Conservation (phyloP, 1,140 invertebrate species). For the fruit fly (Drosophila melanogaster) region DNA sequence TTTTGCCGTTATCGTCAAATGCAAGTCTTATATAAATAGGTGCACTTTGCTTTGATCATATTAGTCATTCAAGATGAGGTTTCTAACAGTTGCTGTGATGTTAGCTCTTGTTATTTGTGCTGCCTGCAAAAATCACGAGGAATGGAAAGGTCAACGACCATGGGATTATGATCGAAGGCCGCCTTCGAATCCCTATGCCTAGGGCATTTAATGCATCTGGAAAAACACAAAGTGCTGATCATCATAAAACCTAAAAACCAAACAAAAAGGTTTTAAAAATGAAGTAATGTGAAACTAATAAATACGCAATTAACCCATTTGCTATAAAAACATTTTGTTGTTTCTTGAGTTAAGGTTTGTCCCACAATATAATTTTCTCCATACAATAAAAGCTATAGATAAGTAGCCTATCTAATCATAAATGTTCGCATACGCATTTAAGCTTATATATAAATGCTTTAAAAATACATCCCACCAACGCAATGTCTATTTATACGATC, state of each 20-base stretch:
- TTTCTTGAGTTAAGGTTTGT: background rate
- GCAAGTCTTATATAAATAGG: background rate
- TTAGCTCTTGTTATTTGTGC: conserved; percentile 39
- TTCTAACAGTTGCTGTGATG: conserved; percentile 28
- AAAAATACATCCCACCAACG: conserved; percentile 18
- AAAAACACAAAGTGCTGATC: background rate
- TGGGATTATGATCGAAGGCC: conserved; percentile 23
- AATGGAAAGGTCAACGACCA: conserved; percentile 20
- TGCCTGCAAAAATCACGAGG: conserved; percentile 36
- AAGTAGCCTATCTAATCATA: conserved; percentile 33
- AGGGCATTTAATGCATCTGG: background rate
- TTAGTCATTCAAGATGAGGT: conserved; percentile 38
- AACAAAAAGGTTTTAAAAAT: background rate
- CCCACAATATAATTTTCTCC: background rate
- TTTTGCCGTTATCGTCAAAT: background rate
- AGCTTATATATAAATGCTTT: conserved; percentile 3
- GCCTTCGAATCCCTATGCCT: background rate
- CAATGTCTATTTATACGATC: conserved; percentile 49
- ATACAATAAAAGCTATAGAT: conserved; percentile 3
- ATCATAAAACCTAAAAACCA: background rate
- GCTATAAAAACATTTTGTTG: too few species aligned
- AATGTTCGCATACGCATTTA: background rate
- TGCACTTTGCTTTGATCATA: background rate
- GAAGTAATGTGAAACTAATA: too few species aligned
- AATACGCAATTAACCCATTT: too few species aligned